Percentiles rank a stretch among this genome's conserved stretches.
Evolutionary conservation across 2,797 vertebrate species (phyloP).

Genomic region (Astyanax mexicanus): DNA sequence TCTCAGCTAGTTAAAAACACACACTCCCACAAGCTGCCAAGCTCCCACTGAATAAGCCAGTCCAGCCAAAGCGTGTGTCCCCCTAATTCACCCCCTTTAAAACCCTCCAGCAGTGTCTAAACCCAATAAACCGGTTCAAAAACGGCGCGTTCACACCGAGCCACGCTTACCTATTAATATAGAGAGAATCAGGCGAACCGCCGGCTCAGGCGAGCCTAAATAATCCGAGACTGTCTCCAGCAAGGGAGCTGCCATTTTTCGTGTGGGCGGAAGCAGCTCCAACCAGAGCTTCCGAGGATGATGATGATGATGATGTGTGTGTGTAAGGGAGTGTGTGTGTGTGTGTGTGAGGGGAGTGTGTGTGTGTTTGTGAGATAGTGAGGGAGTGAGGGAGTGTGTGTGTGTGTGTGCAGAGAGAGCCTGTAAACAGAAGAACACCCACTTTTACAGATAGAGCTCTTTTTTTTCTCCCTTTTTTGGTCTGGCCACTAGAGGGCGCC

Average conservation of each 20-base stretch:
- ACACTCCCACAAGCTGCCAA: too few relatives aligned
- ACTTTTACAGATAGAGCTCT: too few relatives aligned
- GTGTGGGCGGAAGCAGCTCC: slow-evolving; percentile 79
- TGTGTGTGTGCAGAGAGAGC: too few relatives aligned
- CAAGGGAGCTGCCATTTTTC: slow-evolving; percentile 87
- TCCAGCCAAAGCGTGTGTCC: neutral
- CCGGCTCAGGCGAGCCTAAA: slow-evolving; percentile 91
- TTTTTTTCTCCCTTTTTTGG: slow-evolving; percentile 28
- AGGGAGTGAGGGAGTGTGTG: too few relatives aligned
- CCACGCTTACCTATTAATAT: slow-evolving; percentile 88
- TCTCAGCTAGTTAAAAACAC: too few relatives aligned
- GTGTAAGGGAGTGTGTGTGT: neutral
- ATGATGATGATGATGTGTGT: neutral
- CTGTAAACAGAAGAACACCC: too few relatives aligned
- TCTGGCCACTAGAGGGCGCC: too few relatives aligned
- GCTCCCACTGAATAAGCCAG: too few relatives aligned
- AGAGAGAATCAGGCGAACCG: slow-evolving; percentile 90
- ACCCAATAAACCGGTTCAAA: neutral
- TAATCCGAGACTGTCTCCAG: slow-evolving; percentile 83
- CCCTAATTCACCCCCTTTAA: neutral
- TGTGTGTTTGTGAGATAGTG: neutral
- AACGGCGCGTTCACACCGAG: neutral
- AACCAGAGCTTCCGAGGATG: slow-evolving; percentile 60
- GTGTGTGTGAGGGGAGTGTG: neutral
- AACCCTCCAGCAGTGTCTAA: neutral